A percentile compares a stretch with the other conserved stretches of the same genome.
Conservation (phyloP, 2,113 vertebrate species). For the Pimephales promelas region DNA sequence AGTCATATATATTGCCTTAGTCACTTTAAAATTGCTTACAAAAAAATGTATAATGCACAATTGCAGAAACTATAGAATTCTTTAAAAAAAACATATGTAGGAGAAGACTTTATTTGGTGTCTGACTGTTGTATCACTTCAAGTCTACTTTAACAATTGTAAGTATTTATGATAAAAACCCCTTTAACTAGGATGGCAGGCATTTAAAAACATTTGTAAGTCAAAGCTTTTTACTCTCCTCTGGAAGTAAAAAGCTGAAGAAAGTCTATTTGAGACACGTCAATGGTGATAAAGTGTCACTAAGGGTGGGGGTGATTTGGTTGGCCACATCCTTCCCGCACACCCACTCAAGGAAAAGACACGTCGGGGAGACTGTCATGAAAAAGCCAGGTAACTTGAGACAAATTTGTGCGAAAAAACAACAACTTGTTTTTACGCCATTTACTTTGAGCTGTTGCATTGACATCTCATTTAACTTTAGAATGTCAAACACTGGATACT, state of each 20-base stretch:
- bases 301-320: neutral
- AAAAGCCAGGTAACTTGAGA: neutral
- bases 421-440: neutral
- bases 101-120: neutral
- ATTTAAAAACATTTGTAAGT: neutral
- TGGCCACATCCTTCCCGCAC: slow-evolving; percentile 52
- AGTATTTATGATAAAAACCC: neutral
- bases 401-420: too few species aligned
- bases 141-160: neutral
- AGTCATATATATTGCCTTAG: neutral
- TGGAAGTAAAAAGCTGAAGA: neutral
- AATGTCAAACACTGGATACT: neutral
- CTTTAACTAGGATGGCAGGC: neutral
- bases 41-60: neutral
- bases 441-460: neutral
- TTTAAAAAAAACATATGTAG: neutral
- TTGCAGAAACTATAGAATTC: neutral
- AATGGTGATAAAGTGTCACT: slow-evolving; percentile 12
- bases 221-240: neutral
- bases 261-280: slow-evolving; percentile 23
- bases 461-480: neutral
- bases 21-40: neutral
- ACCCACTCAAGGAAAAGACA: slow-evolving; percentile 24
- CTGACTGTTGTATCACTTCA: neutral
- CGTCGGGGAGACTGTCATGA: neutral